Conservation (phyloP, 1,140 invertebrate species). For the Papilio dardanus region DNA sequence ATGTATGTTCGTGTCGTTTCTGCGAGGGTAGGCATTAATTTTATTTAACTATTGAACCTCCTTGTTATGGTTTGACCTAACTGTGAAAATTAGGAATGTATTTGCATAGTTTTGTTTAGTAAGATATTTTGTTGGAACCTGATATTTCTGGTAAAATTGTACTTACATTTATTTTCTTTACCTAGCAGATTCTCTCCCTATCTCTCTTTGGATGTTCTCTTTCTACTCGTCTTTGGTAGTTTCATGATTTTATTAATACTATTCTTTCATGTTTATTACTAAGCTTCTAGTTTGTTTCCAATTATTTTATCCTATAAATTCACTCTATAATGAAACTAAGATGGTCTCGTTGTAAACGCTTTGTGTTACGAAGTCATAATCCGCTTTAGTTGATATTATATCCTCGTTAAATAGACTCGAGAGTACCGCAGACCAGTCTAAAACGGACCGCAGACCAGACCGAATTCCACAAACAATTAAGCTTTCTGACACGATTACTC, state of each 20-base stretch:
- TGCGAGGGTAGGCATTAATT: neutral
- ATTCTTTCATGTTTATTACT: neutral
- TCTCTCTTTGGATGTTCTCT: neutral
- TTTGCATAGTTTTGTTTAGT: neutral
- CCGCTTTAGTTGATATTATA: constrained; percentile 33
- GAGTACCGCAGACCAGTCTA: constrained; percentile 21
- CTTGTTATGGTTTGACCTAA: neutral
- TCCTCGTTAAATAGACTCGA: constrained; percentile 7
- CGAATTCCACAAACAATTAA: constrained; percentile 35
- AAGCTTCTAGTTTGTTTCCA: neutral
- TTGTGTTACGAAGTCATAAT: constrained; percentile 17
- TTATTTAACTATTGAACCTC: neutral
- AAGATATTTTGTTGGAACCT: neutral
- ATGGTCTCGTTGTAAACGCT: neutral
- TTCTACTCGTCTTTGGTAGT: neutral
- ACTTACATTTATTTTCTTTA: no score
- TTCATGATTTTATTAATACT: neutral
- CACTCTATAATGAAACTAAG: neutral
- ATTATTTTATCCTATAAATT: neutral
- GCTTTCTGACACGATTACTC: constrained; percentile 31
- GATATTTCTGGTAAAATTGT: no score
- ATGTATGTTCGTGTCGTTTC: constrained; percentile 11
- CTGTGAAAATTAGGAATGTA: neutral
- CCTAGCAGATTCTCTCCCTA: no score
- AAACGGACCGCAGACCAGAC: constrained; percentile 31